Base-by-base conservation (phyloP, 2,888 invertebrate genomes). In the Conomelus anceps region DNA sequence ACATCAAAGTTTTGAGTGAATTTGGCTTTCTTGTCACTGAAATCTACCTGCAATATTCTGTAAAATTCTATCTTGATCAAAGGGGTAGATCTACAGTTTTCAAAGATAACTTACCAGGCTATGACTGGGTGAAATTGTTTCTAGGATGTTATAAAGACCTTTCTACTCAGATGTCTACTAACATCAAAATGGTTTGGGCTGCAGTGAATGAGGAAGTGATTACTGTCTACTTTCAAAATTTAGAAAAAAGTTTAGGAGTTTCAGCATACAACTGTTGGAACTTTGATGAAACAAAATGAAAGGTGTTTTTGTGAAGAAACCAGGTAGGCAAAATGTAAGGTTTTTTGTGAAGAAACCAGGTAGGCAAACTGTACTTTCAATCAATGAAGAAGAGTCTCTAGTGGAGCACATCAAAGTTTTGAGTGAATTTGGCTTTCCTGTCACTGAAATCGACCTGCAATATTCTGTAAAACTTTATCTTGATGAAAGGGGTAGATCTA, bases 221-320 rank as follows among this genome's bases (percentile, higher is more conserved):
- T 13, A 90, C 90, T 84, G 89, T 89, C n/a, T 92, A 91, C 89
- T 90, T 91, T 89, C 89, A 91, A 23, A 90, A 91, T 89, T 87
- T 91, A 20, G 88, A 86, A 22, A 41, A 89, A 23, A 89, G 89
- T 29, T 26, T 91, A 23, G 91, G 90, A 84, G 91, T 91, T 20
- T 91, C 91, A 22, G 89, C 90, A 13, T 86, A 90, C 29, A 92
- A 92, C 88, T 91, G 92, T 22, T 90, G 91, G 88, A 93, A 92
- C 88, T 93, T 92, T 90, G 92, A n/a, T n/a, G n/a, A 29, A 91
- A 91, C 84, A 90, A 89, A 26, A 90, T 91, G 20, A 89, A 88
- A 84, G 17, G 85, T 17, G 86, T 91, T 90, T 88, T 26, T 89
- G 0, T 34, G 85, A 23, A 88, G 41, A 41, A 22, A n/a, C 41